These are phyloP conservation scores for Drosophila kambysellisi DNA, from an alignment of 2,888 invertebrate species.

Conservation along the genomic window DNA sequence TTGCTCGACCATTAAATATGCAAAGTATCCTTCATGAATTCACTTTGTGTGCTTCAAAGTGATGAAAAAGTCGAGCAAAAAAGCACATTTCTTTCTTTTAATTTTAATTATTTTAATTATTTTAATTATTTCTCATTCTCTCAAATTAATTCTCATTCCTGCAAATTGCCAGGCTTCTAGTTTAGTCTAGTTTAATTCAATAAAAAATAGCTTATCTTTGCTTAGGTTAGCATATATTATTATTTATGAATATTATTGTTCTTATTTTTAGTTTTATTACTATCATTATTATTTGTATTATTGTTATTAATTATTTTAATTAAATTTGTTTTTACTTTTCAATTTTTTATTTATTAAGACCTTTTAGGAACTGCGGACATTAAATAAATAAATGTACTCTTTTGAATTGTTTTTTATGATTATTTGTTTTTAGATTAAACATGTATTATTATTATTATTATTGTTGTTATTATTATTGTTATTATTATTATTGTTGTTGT, in stretches of 20 bases:
- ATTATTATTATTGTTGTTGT: too few species aligned
- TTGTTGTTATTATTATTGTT: too few species aligned
- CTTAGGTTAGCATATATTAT: not conserved
- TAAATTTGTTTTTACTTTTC: too few species aligned
- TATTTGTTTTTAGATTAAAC: too few species aligned
- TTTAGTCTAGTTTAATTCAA: not conserved
- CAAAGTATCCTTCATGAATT: slow-evolving; percentile 41
- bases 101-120: not conserved
- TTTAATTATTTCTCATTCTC: not conserved
- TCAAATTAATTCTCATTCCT: not conserved
- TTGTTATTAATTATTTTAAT: not conserved
- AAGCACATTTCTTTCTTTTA: not conserved
- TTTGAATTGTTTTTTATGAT: too few species aligned
- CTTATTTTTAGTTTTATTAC: not conserved
- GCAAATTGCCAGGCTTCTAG: not conserved
- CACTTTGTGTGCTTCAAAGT: slow-evolving; percentile 47
- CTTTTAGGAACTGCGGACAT: too few species aligned
- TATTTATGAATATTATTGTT: not conserved
- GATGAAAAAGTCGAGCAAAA: slow-evolving; percentile 26
- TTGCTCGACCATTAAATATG: slow-evolving; percentile 47
- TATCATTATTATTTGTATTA: not conserved
- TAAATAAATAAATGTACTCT: too few species aligned
- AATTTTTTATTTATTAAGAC: too few species aligned
- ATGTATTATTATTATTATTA: not conserved
- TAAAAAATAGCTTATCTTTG: not conserved